Evolutionary conservation across 37 sponge, comb jelly and placozoan genomes (phyloP).

Genomic region (Dysidea cf. avara): DNA sequence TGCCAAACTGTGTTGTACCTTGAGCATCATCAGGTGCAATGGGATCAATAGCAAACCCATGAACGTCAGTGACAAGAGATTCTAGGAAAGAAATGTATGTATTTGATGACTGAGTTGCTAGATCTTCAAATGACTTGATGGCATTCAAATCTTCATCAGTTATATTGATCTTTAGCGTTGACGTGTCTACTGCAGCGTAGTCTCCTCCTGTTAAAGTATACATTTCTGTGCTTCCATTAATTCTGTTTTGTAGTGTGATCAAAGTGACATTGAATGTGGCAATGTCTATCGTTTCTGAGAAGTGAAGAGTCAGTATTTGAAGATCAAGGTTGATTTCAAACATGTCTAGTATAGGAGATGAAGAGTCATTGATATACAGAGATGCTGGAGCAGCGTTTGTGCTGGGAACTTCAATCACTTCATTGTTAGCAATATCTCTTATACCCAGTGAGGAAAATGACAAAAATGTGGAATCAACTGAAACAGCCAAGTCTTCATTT

Average conservation of each 20-base stretch:
- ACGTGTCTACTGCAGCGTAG: constrained; percentile 18
- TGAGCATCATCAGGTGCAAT: constrained; percentile 50
- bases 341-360: constrained; percentile 43
- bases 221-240: constrained; percentile 22
- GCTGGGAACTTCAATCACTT: constrained; percentile 13
- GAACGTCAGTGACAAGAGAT: constrained; percentile 35
- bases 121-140: constrained; percentile 38
- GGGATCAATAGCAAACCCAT: constrained; percentile 27
- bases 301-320: constrained; percentile 37
- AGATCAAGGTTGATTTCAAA: constrained; percentile 60
- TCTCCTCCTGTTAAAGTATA: constrained; percentile 63
- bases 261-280: constrained; percentile 36
- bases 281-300: constrained; percentile 65
- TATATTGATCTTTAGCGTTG: constrained; percentile 48
- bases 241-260: constrained; percentile 60
- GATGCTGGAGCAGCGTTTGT: constrained; percentile 2
- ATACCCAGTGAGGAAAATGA: constrained; percentile 33
- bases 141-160: constrained; percentile 45
- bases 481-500: constrained; percentile 36
- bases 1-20: constrained; percentile 24
- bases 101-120: constrained; percentile 42
- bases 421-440: constrained; percentile 51
- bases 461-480: constrained; percentile 58
- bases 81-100: constrained; percentile 55
- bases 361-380: constrained; percentile 29